Evolutionary conservation across 2,888 invertebrate genomes (phyloP).

Genomic region (Amiota communis): DNA sequence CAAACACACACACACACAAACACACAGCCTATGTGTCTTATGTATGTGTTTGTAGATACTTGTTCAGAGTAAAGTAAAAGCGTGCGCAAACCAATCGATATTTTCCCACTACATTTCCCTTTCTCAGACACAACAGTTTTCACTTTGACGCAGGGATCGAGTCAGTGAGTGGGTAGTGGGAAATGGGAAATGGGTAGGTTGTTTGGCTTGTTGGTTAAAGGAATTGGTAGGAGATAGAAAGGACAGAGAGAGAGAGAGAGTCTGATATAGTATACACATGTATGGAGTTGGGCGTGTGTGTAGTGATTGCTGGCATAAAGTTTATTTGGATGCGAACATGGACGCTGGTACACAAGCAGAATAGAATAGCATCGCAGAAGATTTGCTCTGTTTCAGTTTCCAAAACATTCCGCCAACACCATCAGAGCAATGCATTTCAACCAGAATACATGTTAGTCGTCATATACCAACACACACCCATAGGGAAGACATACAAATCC

Average conservation of each 20-base stretch:
- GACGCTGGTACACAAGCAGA: neutral
- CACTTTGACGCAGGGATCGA: constrained; percentile 29
- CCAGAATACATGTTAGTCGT: neutral
- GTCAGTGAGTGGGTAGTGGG: neutral
- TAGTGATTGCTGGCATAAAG: no score
- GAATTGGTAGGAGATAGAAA: no score
- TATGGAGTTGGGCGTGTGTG: neutral
- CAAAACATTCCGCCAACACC: constrained; percentile 28
- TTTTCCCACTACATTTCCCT: constrained; percentile 47
- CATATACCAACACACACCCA: neutral
- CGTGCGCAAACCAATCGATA: constrained; percentile 55
- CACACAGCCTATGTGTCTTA: neutral
- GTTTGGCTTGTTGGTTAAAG: neutral
- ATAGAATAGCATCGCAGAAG: neutral
- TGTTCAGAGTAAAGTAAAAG: no score
- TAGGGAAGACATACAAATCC: neutral
- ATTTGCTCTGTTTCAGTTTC: constrained; percentile 24
- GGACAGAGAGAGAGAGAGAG: no score
- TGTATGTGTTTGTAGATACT: no score
- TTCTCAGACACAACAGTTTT: constrained; percentile 51
- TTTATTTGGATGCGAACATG: no score
- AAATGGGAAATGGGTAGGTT: neutral
- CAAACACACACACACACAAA: neutral
- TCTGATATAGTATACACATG: no score
- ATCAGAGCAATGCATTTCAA: constrained; percentile 14